These are phyloP conservation scores for Grapholita molesta DNA, from an alignment of 1,140 invertebrate genomes.

Conservation along the genomic window DNA sequence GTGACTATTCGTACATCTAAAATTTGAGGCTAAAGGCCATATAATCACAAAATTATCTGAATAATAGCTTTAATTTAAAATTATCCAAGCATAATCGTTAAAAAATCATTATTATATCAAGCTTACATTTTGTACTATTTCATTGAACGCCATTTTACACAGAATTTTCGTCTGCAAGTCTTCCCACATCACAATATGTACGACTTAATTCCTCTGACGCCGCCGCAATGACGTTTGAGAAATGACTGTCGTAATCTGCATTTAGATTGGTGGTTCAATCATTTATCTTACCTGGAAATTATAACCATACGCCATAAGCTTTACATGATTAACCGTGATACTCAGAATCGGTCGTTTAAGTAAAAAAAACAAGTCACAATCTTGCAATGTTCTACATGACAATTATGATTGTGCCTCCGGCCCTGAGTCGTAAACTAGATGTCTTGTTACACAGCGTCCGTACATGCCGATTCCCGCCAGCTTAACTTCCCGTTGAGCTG, in stretches of 20 bases:
- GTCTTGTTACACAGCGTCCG: too few relatives aligned
- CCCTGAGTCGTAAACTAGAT: not conserved
- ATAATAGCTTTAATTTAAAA: too few relatives aligned
- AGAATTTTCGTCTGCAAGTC: conserved; percentile 16
- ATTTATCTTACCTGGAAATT: conserved; percentile 45
- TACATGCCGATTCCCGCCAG: too few relatives aligned
- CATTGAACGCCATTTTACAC: not conserved
- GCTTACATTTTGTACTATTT: not conserved
- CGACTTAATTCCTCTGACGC: conserved; percentile 12
- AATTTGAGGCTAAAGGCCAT: too few relatives aligned
- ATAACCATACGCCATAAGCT: conserved; percentile 45
- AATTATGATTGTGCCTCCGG: not conserved
- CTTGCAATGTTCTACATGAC: conserved; percentile 23
- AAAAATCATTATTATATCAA: not conserved
- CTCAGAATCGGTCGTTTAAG: conserved; percentile 32
- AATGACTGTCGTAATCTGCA: conserved; percentile 65
- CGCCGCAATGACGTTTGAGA: conserved; percentile 18
- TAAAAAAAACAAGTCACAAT: conserved; percentile 46
- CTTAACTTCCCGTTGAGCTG: too few relatives aligned
- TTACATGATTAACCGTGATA: conserved; percentile 52
- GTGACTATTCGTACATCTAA: too few relatives aligned
- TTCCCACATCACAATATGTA: conserved; percentile 15
- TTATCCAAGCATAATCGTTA: not conserved
- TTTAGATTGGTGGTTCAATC: conserved; percentile 50
- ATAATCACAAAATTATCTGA: too few relatives aligned